These are phyloP conservation scores for Notolabrus celidotus DNA, from an alignment of 2,797 vertebrate species.

Conservation along the genomic window DNA sequence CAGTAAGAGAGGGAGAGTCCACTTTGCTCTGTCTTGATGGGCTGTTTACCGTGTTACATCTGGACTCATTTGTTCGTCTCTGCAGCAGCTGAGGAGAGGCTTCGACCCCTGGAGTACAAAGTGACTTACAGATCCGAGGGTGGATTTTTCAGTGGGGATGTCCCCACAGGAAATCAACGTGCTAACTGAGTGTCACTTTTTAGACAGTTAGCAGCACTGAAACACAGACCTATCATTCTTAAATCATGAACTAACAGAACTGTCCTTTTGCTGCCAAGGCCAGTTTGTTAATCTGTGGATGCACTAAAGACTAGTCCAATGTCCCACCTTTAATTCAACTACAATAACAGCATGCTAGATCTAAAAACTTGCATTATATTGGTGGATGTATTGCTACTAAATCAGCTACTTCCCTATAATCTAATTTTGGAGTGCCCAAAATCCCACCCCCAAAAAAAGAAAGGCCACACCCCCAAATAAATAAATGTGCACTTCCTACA, in stretches of 20 bases:
- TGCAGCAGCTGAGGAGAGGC: slow-evolving; percentile 31
- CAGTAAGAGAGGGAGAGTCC: slow-evolving; percentile 10
- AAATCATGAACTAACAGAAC: slow-evolving; percentile 13
- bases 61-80: slow-evolving; percentile 64
- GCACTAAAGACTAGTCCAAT: background rate
- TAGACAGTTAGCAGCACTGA: slow-evolving; percentile 23
- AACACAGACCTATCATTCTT: slow-evolving; percentile 11
- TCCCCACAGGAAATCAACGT: slow-evolving; percentile 56
- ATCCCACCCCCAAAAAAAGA: too few species aligned
- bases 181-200: slow-evolving; percentile 26
- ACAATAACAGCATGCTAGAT: too few species aligned
- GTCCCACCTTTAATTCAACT: background rate
- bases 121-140: slow-evolving; percentile 42
- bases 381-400: too few species aligned
- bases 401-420: too few species aligned
- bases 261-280: background rate
- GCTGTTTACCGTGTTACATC: slow-evolving; percentile 62
- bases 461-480: too few species aligned
- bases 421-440: too few species aligned
- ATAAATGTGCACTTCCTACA: too few species aligned
- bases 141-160: slow-evolving; percentile 44
- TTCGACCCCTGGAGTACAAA: slow-evolving; percentile 39
- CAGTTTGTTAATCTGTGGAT: background rate
- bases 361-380: too few species aligned
- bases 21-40: slow-evolving; percentile 41